Evolutionary conservation across 2,797 vertebrate species (phyloP).

Genomic region (Neosilurus hyrtlii): DNA sequence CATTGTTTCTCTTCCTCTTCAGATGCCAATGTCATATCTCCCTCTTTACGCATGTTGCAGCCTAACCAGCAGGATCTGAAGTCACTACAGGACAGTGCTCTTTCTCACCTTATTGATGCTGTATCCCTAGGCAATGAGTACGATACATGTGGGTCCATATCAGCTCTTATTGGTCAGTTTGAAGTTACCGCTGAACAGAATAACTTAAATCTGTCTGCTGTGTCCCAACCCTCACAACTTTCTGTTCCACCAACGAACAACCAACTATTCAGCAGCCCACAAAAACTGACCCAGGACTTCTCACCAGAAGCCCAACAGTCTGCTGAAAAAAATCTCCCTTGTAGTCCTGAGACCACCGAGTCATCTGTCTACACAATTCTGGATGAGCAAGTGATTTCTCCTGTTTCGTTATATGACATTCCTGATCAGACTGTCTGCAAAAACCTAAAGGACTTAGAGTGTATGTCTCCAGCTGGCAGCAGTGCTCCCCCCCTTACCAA

Average conservation of each 20-base stretch:
- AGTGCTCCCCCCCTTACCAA: slow-evolving; percentile 61
- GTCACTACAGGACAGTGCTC: slow-evolving; percentile 79
- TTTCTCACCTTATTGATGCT: slow-evolving; percentile 89
- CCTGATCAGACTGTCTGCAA: slow-evolving; percentile 58
- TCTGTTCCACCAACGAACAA: neutral
- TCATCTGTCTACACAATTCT: slow-evolving; percentile 72
- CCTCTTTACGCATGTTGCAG: slow-evolving; percentile 56
- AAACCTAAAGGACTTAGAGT: slow-evolving; percentile 50
- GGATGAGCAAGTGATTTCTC: slow-evolving; percentile 75
- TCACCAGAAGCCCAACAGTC: slow-evolving; percentile 15
- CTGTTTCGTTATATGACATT: slow-evolving; percentile 66
- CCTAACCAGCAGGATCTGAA: slow-evolving; percentile 65
- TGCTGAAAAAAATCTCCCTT: slow-evolving; percentile 56
- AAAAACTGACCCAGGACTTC: slow-evolving; percentile 35
- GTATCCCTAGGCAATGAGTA: slow-evolving; percentile 79
- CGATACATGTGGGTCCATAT: slow-evolving; percentile 82
- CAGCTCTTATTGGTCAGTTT: slow-evolving; percentile 82
- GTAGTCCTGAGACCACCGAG: slow-evolving; percentile 77
- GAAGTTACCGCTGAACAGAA: slow-evolving; percentile 72
- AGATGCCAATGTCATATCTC: slow-evolving; percentile 47
- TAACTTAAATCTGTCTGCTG: slow-evolving; percentile 30
- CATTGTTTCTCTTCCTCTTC: slow-evolving; percentile 64
- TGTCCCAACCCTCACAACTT: slow-evolving; percentile 5
- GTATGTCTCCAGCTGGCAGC: slow-evolving; percentile 41
- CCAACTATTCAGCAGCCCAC: slow-evolving; percentile 39